Percentiles rank a stretch among this genome's conserved stretches.
Conservation (phyloP, 2,888 invertebrate genomes). For the Nowickia ferox region DNA sequence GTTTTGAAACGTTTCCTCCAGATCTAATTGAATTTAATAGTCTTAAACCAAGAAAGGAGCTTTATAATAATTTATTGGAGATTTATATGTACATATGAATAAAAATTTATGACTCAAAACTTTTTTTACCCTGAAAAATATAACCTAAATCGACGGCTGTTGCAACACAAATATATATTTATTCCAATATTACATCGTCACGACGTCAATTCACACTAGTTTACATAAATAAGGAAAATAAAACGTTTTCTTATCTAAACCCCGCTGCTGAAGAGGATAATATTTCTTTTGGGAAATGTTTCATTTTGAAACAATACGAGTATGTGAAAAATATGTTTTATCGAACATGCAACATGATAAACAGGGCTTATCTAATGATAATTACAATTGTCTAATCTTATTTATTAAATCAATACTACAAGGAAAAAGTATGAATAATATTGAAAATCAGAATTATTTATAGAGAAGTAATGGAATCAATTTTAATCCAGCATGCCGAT, state of each 20-base stretch:
- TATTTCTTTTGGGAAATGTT: not conserved
- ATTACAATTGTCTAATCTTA: conserved; percentile 13
- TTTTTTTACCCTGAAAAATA: not conserved
- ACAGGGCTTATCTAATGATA: not conserved
- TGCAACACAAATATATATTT: not conserved
- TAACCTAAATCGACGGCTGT: not conserved
- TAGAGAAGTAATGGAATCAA: conserved; percentile 1
- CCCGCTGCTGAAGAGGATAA: conserved; percentile 14
- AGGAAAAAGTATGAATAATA: not conserved
- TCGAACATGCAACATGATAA: not conserved
- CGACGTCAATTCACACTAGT: conserved; percentile 19
- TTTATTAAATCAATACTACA: conserved; percentile 15
- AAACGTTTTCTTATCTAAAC: not conserved
- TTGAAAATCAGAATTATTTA: conserved; percentile 13
- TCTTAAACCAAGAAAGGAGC: not conserved
- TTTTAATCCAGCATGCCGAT: not conserved
- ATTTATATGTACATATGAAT: conserved; percentile 5
- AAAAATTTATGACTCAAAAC: not conserved
- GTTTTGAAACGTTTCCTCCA: not conserved
- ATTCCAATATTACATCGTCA: conserved; percentile 25
- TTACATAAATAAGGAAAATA: conserved; percentile 4
- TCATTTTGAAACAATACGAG: not conserved
- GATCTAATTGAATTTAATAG: conserved; percentile 5
- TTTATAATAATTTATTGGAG: conserved; percentile 26
- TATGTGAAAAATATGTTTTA: not conserved